Conservation (phyloP, 2,113 vertebrate species). For the Heterotilapia buettikoferi region DNA sequence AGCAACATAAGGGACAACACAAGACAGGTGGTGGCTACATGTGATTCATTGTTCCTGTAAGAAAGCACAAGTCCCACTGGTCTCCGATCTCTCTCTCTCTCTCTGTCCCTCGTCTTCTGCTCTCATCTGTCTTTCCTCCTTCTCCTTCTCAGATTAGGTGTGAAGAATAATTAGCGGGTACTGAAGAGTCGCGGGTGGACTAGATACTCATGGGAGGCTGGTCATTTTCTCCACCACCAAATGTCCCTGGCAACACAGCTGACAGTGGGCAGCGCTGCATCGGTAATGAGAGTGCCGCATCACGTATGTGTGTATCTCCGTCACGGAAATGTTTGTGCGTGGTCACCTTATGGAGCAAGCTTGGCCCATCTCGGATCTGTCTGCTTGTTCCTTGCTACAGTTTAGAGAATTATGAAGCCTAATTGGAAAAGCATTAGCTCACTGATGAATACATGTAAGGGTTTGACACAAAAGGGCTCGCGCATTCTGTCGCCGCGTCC, state of each 20-base stretch:
- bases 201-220: constrained; percentile 46
- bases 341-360: constrained; percentile 8
- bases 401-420: not conserved
- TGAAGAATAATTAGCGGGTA: constrained; percentile 70
- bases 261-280: constrained; percentile 51
- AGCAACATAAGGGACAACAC: constrained; percentile 65
- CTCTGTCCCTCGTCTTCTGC: not conserved
- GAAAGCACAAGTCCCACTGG: constrained; percentile 56
- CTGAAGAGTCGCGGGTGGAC: constrained; percentile 52
- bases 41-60: constrained; percentile 71
- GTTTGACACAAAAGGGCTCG: not conserved
- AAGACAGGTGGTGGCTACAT: constrained; percentile 64
- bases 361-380: not conserved
- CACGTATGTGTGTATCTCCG: not conserved
- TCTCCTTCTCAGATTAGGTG: constrained; percentile 66
- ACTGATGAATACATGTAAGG: not conserved
- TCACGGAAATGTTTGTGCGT: not conserved
- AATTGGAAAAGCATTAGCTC: not conserved
- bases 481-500: not conserved
- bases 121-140: constrained; percentile 51
- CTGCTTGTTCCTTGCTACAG: not conserved
- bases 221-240: constrained; percentile 61
- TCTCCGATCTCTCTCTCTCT: constrained; percentile 23
- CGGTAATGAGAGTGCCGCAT: constrained; percentile 30
- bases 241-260: constrained; percentile 63